Evolutionary conservation across 2,888 invertebrate genomes (phyloP).

Genomic region (Protodeltote pygarga): DNA sequence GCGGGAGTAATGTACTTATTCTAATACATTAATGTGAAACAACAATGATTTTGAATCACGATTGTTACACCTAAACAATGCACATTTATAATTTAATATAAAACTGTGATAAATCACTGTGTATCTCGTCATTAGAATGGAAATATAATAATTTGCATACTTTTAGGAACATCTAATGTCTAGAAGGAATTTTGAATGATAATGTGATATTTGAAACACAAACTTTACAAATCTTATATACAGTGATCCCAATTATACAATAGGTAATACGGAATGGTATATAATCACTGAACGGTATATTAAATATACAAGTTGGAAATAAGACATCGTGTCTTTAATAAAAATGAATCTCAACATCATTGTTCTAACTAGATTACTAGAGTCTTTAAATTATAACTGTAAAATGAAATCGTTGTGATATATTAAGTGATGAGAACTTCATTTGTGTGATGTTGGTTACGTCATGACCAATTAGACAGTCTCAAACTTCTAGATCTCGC

Average conservation of each 20-base stretch:
- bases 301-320: conserved; percentile 51
- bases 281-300: conserved; percentile 63
- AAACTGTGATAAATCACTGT: conserved; percentile 52
- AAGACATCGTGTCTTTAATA: conserved; percentile 49
- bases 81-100: conserved; percentile 50
- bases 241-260: conserved; percentile 58
- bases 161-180: conserved; percentile 67
- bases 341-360: conserved; percentile 64
- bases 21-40: conserved; percentile 60
- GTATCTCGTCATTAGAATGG: conserved; percentile 50
- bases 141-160: conserved; percentile 52
- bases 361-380: conserved; percentile 67
- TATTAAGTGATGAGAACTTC: conserved; percentile 27
- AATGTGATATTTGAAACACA: conserved; percentile 53
- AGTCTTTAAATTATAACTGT: conserved; percentile 46
- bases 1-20: too few relatives aligned
- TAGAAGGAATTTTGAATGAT: conserved; percentile 59
- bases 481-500: conserved; percentile 42
- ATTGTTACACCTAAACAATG: conserved; percentile 57
- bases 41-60: conserved; percentile 72
- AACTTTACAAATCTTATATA: conserved; percentile 53
- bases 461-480: conserved; percentile 45
- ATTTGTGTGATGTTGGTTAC: conserved; percentile 44
- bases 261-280: conserved; percentile 66
- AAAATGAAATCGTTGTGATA: conserved; percentile 48